Conservation (phyloP, 2,888 invertebrate species). For the Zhuqinia jingwanae region DNA sequence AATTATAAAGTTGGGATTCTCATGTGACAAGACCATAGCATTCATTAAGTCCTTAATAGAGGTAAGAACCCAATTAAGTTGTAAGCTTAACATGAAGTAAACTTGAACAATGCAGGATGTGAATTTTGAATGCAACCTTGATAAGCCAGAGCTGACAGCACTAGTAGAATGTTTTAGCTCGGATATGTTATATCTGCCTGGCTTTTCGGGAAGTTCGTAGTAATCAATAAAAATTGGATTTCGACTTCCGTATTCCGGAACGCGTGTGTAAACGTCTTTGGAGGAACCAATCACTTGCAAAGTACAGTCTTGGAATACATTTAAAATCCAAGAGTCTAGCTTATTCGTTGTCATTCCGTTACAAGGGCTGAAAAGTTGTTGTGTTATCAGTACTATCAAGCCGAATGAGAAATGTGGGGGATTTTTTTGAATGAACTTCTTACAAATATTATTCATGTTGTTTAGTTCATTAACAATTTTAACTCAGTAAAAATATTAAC, state of each 20-base stretch:
- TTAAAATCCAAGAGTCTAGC: neutral
- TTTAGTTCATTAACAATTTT: no score
- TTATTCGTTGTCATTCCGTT: no score
- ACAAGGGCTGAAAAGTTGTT: no score
- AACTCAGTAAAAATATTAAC: no score
- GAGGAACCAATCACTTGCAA: constrained; percentile 12
- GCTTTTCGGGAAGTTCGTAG: neutral
- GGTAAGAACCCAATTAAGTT: neutral
- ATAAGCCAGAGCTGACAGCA: neutral
- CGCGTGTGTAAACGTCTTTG: neutral
- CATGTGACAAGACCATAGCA: constrained; percentile 4
- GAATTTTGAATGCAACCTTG: neutral
- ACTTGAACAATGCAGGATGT: neutral
- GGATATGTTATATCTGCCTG: constrained; percentile 11
- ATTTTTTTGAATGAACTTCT: no score
- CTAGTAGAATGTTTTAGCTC: neutral
- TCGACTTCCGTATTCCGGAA: neutral
- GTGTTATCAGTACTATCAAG: no score
- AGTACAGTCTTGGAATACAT: constrained; percentile 8
- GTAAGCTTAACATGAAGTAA: neutral
- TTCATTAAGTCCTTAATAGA: neutral
- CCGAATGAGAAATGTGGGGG: no score
- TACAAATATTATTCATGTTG: no score
- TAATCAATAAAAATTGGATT: neutral
- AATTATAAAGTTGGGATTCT: constrained; percentile 37